phyloP scores from a whole-genome alignment of 2,797 vertebrate species.

The Aeoliscus strigatus region DNA sequence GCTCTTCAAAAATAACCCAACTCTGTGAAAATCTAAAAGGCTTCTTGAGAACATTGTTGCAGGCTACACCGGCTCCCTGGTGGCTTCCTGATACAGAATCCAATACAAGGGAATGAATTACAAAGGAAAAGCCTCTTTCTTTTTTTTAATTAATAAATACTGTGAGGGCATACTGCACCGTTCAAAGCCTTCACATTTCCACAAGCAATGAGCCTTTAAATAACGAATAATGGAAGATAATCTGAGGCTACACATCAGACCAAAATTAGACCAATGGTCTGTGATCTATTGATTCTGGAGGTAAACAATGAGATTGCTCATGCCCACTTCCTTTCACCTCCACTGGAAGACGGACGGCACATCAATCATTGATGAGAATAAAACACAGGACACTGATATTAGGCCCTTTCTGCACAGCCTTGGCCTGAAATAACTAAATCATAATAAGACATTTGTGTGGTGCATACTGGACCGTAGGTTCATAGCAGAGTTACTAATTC shows the following conservation, averaged over 20 bases:
- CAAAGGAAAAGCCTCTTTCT: conserved; percentile 14
- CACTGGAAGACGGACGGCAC: background rate
- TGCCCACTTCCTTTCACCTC: conserved; percentile 3
- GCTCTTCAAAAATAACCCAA: conserved; percentile 46
- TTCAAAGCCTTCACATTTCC: conserved; percentile 7
- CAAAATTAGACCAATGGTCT: conserved; percentile 5
- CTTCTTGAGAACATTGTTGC: conserved; percentile 41
- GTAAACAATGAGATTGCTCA: no score
- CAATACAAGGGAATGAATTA: conserved; percentile 39
- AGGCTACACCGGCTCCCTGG: conserved; percentile 38
- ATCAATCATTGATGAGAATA: background rate
- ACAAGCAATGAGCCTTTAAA: conserved; percentile 6
- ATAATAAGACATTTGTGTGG: no score
- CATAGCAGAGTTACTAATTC: no score
- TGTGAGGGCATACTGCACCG: conserved; percentile 3
- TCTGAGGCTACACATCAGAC: conserved; percentile 4
- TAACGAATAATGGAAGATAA: conserved; percentile 8
- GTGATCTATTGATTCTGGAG: conserved; percentile 1
- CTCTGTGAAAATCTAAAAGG: conserved; percentile 32
- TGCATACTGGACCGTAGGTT: no score
- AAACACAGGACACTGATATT: background rate
- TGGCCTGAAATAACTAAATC: no score
- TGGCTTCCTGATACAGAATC: conserved; percentile 33
- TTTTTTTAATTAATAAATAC: conserved; percentile 17
- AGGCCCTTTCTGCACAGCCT: background rate